Conservation (phyloP, 2,113 vertebrate species). For the Amia ocellicauda region DNA sequence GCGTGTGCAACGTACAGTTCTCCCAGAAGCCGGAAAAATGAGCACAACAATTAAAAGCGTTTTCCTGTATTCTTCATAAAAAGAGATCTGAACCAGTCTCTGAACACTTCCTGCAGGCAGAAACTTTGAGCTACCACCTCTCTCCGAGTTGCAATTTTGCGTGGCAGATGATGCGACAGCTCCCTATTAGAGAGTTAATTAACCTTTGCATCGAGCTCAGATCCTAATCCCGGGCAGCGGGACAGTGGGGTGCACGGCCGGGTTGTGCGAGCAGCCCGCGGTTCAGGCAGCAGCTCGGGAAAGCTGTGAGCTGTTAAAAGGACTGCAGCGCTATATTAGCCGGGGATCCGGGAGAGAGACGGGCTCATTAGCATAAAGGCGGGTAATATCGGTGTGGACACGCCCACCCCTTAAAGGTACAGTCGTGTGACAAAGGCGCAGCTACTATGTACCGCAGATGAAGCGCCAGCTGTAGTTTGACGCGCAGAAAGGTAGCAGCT, state of each 20-base stretch:
- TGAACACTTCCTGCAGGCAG: no score
- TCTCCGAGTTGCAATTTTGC: no score
- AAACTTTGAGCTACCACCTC: not conserved
- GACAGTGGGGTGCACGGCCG: not conserved
- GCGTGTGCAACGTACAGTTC: no score
- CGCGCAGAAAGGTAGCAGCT: no score
- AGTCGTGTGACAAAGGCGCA: constrained; percentile 11
- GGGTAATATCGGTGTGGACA: constrained; percentile 48
- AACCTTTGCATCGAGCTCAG: not conserved
- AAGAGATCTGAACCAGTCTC: no score
- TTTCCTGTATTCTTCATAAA: no score
- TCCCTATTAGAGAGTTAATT: not conserved
- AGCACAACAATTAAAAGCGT: no score
- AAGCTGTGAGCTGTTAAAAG: constrained; percentile 47
- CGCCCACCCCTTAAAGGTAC: constrained; percentile 63
- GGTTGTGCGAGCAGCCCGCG: constrained; percentile 9
- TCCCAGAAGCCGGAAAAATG: constrained; percentile 3
- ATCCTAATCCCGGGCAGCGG: not conserved
- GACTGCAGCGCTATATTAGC: constrained; percentile 48
- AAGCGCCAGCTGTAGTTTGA: no score
- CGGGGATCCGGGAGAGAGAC: constrained; percentile 37
- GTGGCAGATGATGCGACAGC: not conserved
- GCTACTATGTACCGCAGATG: no score
- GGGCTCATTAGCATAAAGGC: constrained; percentile 52
- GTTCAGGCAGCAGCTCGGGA: constrained; percentile 22